Percentiles rank a stretch among this genome's conserved stretches.
Conservation (phyloP, 1,140 invertebrate species). For the Drosophila erecta region DNA sequence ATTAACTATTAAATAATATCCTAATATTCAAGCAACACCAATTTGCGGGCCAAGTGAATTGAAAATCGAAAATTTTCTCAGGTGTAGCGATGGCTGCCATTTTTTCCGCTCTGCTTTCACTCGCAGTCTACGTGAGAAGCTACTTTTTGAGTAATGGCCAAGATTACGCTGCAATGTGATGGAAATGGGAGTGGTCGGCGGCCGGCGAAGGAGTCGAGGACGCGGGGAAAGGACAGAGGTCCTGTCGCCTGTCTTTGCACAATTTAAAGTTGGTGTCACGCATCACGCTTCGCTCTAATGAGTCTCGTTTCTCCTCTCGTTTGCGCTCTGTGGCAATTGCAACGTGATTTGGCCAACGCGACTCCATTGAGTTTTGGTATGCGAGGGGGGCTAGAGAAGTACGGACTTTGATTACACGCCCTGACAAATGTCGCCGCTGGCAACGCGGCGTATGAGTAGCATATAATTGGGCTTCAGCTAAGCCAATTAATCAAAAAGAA, state of each 20-base stretch:
- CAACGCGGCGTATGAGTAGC: conserved; percentile 58
- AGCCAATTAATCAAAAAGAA: neutral
- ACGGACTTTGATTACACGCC: neutral
- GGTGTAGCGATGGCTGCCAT: conserved; percentile 43
- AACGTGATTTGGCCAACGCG: conserved; percentile 73
- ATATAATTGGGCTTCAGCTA: conserved; percentile 44
- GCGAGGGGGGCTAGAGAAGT: neutral
- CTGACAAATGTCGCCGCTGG: conserved; percentile 32
- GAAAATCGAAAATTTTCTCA: neutral
- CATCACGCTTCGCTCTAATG: conserved; percentile 77
- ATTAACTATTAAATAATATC: too few relatives aligned
- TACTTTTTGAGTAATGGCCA: conserved; percentile 80
- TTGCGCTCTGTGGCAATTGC: conserved; percentile 60
- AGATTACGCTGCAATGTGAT: conserved; percentile 71
- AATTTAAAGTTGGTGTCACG: conserved; percentile 80
- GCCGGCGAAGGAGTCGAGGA: neutral
- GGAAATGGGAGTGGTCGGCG: conserved; percentile 33
- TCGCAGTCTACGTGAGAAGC: conserved; percentile 64
- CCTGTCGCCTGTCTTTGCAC: conserved; percentile 55
- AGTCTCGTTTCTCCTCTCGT: conserved; percentile 63
- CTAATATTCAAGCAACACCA: too few relatives aligned
- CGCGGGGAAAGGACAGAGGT: conserved; percentile 1
- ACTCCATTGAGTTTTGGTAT: conserved; percentile 47
- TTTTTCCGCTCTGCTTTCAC: conserved; percentile 28
- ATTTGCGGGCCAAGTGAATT: neutral